Conservation (phyloP, 2,888 invertebrate genomes). For the Odontocerum albicorne region DNA sequence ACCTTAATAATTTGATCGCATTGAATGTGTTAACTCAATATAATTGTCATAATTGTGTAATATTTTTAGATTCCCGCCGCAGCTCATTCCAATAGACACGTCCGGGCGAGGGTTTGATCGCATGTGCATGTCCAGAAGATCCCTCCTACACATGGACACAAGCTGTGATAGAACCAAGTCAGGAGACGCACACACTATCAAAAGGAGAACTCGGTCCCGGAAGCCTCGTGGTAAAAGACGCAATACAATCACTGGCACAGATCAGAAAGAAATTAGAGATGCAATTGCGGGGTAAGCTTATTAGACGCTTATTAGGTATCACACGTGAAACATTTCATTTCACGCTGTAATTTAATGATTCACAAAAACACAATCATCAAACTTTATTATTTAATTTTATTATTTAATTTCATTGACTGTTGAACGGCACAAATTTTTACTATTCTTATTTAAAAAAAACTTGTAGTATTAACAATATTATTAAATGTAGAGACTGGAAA, state of each 20-base stretch:
- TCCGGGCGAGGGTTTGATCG: conserved; percentile 86
- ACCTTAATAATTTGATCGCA: too few species aligned
- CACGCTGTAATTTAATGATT: neutral
- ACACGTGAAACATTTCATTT: neutral
- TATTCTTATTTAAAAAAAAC: too few species aligned
- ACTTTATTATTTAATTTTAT: neutral
- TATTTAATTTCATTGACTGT: too few species aligned
- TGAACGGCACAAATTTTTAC: too few species aligned
- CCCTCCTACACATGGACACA: conserved; percentile 65
- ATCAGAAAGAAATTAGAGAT: conserved; percentile 86
- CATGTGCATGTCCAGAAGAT: conserved; percentile 84
- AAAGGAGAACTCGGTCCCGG: conserved; percentile 70
- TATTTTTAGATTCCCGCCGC: conserved; percentile 75
- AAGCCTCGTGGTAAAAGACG: conserved; percentile 81
- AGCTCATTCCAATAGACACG: conserved; percentile 86
- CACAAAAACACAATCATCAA: neutral
- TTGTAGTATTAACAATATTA: too few species aligned
- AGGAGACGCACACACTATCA: conserved; percentile 63
- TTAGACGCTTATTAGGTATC: conserved; percentile 46
- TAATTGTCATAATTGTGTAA: too few species aligned
- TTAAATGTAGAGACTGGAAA: too few species aligned
- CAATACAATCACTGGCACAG: conserved; percentile 89
- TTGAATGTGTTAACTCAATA: too few species aligned
- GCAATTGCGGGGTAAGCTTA: conserved; percentile 81
- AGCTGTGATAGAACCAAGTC: conserved; percentile 42